Evolutionary conservation across 2,888 invertebrate species (phyloP).

Genomic region (Molanna angustata): DNA sequence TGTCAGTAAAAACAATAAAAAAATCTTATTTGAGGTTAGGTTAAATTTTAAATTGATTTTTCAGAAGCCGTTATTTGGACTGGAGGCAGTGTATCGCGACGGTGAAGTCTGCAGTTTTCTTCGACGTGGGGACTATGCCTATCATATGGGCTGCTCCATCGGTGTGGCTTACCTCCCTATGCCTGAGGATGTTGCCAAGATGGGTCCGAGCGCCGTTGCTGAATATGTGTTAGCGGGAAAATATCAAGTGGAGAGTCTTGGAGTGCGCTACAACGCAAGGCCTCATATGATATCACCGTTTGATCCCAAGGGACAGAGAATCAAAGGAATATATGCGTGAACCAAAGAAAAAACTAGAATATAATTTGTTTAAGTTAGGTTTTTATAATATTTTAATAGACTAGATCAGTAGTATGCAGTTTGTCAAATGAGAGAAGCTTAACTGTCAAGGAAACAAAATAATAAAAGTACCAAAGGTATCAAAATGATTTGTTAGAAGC

Average conservation of each 20-base stretch:
- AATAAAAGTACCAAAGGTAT: too few relatives aligned
- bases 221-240: constrained; percentile 64
- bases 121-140: constrained; percentile 77
- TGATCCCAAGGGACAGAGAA: constrained; percentile 73
- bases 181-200: constrained; percentile 40
- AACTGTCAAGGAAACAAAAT: too few relatives aligned
- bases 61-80: constrained; percentile 75
- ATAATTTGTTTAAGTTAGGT: too few relatives aligned
- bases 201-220: too few relatives aligned
- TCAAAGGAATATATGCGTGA: constrained; percentile 65
- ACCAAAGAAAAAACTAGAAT: too few relatives aligned
- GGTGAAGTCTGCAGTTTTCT: constrained; percentile 75
- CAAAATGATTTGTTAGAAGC: too few relatives aligned
- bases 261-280: constrained; percentile 66
- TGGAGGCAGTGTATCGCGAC: constrained; percentile 81
- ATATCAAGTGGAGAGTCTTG: constrained; percentile 81
- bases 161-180: constrained; percentile 58
- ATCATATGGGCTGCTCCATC: constrained; percentile 53
- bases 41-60: constrained; percentile 14
- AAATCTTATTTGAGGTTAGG: not conserved
- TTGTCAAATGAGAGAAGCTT: too few relatives aligned
- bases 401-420: too few relatives aligned
- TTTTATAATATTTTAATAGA: too few relatives aligned
- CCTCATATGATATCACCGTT: constrained; percentile 75
- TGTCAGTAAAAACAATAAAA: too few relatives aligned